Evolutionary conservation across 2,888 invertebrate genomes (phyloP).

Genomic region (Drosophila ezoana): DNA sequence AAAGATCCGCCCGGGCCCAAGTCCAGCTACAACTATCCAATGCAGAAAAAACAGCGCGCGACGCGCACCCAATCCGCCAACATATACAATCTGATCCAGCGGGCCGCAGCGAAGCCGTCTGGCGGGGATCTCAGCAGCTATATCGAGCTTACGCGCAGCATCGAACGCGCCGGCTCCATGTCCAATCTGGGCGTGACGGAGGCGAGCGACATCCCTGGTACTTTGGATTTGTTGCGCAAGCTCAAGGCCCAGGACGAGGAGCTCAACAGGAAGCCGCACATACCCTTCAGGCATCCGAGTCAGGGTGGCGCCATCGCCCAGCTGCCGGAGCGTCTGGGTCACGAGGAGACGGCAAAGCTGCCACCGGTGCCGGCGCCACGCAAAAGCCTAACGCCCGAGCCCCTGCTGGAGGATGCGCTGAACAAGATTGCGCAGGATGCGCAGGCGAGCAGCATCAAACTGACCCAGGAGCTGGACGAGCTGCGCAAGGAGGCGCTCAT

Average conservation of each 20-base stretch:
- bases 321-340: conserved; percentile 78
- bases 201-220: conserved; percentile 78
- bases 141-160: conserved; percentile 85
- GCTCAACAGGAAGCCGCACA: conserved; percentile 49
- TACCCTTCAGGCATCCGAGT: conserved; percentile 83
- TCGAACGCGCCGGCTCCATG: conserved; percentile 88
- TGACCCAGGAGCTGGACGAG: conserved; percentile 89
- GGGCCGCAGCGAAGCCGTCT: conserved; percentile 86
- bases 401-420: conserved; percentile 88
- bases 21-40: conserved; percentile 74
- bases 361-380: conserved; percentile 87
- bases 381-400: conserved; percentile 85
- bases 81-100: conserved; percentile 91
- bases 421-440: conserved; percentile 91
- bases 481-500: conserved; percentile 84
- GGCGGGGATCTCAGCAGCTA: conserved; percentile 86
- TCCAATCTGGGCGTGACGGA: conserved; percentile 85
- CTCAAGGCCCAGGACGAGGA: conserved; percentile 80
- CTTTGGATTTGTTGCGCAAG: conserved; percentile 79
- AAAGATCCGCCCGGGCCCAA: conserved; percentile 88
- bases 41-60: conserved; percentile 91
- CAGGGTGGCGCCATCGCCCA: conserved; percentile 84
- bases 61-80: conserved; percentile 94
- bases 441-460: conserved; percentile 89
- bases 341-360: conserved; percentile 83